Base-by-base conservation (phyloP, 2,888 invertebrate genomes). In the Eustalomyia histrio region DNA sequence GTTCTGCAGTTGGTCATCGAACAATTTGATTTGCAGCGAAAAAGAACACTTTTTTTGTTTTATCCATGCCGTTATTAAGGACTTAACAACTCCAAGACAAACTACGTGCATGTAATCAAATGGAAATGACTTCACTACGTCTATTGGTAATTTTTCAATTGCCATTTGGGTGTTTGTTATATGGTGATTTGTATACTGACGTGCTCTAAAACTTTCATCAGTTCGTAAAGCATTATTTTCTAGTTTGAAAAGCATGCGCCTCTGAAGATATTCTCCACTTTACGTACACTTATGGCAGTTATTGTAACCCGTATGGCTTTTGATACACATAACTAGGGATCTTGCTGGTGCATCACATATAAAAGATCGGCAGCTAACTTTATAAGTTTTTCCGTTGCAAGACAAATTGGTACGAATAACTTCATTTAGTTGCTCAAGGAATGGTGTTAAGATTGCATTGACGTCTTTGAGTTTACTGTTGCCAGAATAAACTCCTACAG, bases 101-200 rank as follows among this genome's bases (percentile, higher is more conserved):
- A 71, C 76, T n/a, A 78, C 65, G 60, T 78, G 71, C 76, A 78
- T 78, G 53, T 60, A 78, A 35, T 78, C 78, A 16, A 78, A 47
- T 17, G 63, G 57, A 68, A 76, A 68, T 58, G 35, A 60, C 33
- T 60, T 21, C 0, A 78, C 60, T 33, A 78, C 5, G 35, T 78
- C 50, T 60, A 78, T 72, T 65, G 35, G 58, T 47, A 78, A 58
- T 43, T 58, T 71, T 12, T 71, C 58, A 43, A 71, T 64, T 12
- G 21, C 29, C 18, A 52, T 71, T 57, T 58, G 29, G 16, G 52
- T 60, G 14, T 43, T 57, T 39, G 35, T 71, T 39, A 3, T 57
- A 76, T 76, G 76, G 47, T 71, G 64, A 64, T 65, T 71, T 60
- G 2, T 39, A 52, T 55, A 60, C 35, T 58, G 4, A 50, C 18